phyloP scores from a whole-genome alignment of 1,140 invertebrate genomes.

The Acromyrmex heyeri region DNA sequence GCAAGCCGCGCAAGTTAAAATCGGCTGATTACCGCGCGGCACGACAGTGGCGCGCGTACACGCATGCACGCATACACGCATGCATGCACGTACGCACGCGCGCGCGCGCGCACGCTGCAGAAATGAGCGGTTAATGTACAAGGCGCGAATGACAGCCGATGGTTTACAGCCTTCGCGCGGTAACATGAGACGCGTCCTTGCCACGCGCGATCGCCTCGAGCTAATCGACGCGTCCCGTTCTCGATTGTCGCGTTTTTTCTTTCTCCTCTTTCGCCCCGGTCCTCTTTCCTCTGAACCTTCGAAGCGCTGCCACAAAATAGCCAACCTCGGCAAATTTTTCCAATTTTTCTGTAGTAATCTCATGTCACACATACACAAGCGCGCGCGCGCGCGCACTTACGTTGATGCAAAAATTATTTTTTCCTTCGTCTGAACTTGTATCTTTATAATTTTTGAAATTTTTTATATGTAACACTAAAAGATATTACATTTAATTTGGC shows the following conservation, averaged over 20 bases:
- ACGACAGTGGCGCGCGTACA: conserved; percentile 9
- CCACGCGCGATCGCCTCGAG: conserved; percentile 64
- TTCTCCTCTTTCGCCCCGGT: background rate
- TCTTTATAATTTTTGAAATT: background rate
- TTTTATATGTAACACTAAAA: background rate
- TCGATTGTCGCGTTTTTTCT: conserved; percentile 31
- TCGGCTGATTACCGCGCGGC: conserved; percentile 44
- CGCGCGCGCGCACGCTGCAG: background rate
- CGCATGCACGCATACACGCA: background rate
- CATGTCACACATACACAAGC: background rate
- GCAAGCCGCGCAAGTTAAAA: conserved; percentile 46
- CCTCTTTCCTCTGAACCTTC: background rate
- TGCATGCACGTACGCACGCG: background rate
- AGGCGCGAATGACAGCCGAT: conserved; percentile 70
- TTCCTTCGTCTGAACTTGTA: background rate
- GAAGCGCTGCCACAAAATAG: conserved; percentile 1
- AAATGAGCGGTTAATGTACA: conserved; percentile 52
- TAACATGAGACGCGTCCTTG: conserved; percentile 71
- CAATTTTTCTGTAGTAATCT: conserved; percentile 9
- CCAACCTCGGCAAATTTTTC: conserved; percentile 27
- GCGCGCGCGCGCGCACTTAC: no score
- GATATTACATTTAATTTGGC: background rate
- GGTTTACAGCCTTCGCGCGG: conserved; percentile 64
- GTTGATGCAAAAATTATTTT: background rate
- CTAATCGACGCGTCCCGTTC: conserved; percentile 66